Percentiles rank a stretch among this genome's conserved stretches.
Conservation (phyloP, 2,888 invertebrate genomes). For the Tachina fera region DNA sequence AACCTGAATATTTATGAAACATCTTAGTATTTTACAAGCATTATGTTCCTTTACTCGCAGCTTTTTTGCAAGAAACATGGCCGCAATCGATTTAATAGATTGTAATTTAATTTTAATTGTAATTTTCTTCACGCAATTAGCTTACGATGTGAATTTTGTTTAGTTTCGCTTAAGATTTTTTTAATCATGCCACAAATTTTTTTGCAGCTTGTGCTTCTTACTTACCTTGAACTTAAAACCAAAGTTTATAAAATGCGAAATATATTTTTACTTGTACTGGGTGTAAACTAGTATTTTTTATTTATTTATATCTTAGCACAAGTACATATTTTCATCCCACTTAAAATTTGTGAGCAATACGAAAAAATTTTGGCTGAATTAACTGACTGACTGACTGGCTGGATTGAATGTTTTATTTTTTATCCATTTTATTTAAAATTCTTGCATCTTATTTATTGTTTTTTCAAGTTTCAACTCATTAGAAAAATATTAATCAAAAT, state of each 20-base stretch:
- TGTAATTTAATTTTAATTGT: too few species aligned
- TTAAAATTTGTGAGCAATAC: conserved; percentile 22
- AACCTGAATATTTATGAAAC: too few species aligned
- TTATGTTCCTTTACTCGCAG: too few species aligned
- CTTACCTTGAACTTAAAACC: conserved; percentile 65
- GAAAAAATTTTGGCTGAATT: too few species aligned
- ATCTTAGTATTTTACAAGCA: too few species aligned
- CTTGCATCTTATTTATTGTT: not conserved
- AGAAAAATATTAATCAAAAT: not conserved
- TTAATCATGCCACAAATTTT: conserved; percentile 10
- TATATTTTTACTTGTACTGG: not conserved
- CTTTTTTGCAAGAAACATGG: too few species aligned
- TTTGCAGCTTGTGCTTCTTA: conserved; percentile 20
- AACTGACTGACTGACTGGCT: conserved; percentile 14
- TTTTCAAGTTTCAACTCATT: conserved; percentile 24
- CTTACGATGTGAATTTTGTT: not conserved
- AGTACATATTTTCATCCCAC: conserved; percentile 44
- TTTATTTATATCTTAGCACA: conserved; percentile 34
- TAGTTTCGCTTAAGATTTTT: not conserved
- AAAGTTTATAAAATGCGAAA: conserved; percentile 51
- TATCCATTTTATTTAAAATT: conserved; percentile 1
- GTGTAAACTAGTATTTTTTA: conserved; percentile 19
- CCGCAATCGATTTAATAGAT: too few species aligned
- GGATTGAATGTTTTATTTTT: conserved; percentile 20
- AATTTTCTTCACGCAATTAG: too few species aligned